phyloP scores from a whole-genome alignment of 2,113 vertebrate species.

The Paralichthys olivaceus region DNA sequence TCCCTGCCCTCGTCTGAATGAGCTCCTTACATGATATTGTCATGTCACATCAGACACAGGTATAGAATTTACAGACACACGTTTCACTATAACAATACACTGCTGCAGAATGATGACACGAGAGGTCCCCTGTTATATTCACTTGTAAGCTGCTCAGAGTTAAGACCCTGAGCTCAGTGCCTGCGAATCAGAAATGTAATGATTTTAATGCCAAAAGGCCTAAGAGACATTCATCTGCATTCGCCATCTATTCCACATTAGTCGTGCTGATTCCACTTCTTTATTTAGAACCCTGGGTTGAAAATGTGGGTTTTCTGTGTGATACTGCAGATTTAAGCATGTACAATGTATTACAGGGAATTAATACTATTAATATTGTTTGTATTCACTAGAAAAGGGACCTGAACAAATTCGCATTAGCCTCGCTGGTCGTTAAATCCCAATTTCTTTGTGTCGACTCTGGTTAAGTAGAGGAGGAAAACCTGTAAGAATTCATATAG shows the following conservation, averaged over 20 bases:
- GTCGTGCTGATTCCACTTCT: slow-evolving; percentile 22
- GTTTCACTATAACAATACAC: not conserved
- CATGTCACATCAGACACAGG: not conserved
- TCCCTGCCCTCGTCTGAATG: not conserved
- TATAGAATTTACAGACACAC: not conserved
- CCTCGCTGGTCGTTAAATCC: not conserved
- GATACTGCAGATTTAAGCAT: not conserved
- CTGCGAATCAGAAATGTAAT: slow-evolving; percentile 25
- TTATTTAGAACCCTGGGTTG: not conserved
- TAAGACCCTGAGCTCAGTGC: slow-evolving; percentile 40
- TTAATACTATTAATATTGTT: not conserved
- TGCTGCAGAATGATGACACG: not conserved
- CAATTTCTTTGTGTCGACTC: not conserved
- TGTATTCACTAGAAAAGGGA: not conserved
- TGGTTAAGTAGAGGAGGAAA: not conserved
- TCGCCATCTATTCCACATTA: slow-evolving; percentile 14
- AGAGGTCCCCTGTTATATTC: slow-evolving; percentile 3
- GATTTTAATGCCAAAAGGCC: slow-evolving; percentile 24
- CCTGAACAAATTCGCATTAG: not conserved
- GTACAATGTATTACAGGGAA: not conserved
- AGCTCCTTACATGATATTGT: not conserved
- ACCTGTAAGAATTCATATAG: not conserved
- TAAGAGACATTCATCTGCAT: slow-evolving; percentile 38
- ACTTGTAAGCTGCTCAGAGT: slow-evolving; percentile 31
- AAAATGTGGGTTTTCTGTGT: not conserved